phyloP scores from a whole-genome alignment of 2,888 invertebrate genomes.

The Synanthedon tipuliformis region DNA sequence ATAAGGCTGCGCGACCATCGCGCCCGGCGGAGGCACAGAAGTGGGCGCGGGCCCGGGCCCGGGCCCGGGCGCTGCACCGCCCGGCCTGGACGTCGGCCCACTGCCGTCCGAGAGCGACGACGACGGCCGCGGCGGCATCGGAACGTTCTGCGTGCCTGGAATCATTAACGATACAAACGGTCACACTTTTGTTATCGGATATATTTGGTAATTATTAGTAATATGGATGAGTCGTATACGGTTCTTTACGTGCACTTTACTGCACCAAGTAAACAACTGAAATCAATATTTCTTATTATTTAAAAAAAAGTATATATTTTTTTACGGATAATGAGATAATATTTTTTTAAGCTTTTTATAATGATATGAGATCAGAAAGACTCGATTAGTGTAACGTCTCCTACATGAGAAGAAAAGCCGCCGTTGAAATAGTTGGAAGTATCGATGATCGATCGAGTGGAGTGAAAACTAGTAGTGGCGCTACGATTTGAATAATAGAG shows the following conservation, averaged over 20 bases:
- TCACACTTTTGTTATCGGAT: background rate
- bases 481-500: slow-evolving; percentile 59
- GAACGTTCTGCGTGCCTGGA: slow-evolving; percentile 90
- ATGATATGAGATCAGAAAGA: too few species aligned
- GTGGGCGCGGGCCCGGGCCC: slow-evolving; percentile 36
- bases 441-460: slow-evolving; percentile 1
- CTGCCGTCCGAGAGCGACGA: slow-evolving; percentile 77
- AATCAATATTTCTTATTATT: too few species aligned
- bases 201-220: too few species aligned
- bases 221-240: too few species aligned
- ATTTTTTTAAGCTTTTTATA: too few species aligned
- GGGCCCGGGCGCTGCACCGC: slow-evolving; percentile 31
- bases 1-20: slow-evolving; percentile 55
- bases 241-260: too few species aligned
- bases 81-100: slow-evolving; percentile 44
- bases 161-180: slow-evolving; percentile 9
- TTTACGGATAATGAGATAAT: too few species aligned
- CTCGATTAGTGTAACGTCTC: too few species aligned
- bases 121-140: slow-evolving; percentile 95
- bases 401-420: too few species aligned
- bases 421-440: background rate
- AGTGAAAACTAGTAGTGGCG: slow-evolving; percentile 10
- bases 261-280: too few species aligned
- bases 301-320: too few species aligned
- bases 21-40: slow-evolving; percentile 47